Base-by-base conservation (phyloP, 2,888 invertebrate species). In the Sarcophaga caerulescens region DNA sequence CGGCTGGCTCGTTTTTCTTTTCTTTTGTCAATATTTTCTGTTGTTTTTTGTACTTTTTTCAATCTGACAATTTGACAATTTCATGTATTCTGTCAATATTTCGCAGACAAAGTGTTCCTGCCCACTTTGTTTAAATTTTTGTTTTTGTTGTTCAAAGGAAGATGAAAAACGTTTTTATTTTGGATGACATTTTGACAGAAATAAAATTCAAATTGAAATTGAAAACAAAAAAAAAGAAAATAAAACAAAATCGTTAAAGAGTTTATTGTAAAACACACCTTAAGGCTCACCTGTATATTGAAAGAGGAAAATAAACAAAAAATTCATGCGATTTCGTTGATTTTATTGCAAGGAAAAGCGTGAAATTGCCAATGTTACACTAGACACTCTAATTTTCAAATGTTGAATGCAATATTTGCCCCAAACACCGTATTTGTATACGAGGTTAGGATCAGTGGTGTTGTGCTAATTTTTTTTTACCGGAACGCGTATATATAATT, bases 101-200 rank as follows among this genome's bases (percentile, higher is more conserved):
- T 57, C 52, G 44, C 57, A 45, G 57, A 25, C 21, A 66, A 82
- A 68, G 77, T 77, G 76, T n/a, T n/a, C n/a, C n/a, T n/a, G n/a
- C n/a, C n/a, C n/a, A n/a, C n/a, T n/a, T n/a, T n/a, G 82, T 65
- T 71, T 71, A 6, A 35, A 6, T 35, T 35, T 6, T 35, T 35
- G 35, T 8, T 35, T 6, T 35, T 35, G 35, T 35, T 35, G 45
- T 45, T 60, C 10, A 19, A 47, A 65, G n/a, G 6, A 2, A 12
- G 47, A 21, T 47, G 44, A 63, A 63, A 59, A 65, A 11, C 21
- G 65, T 81, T 68, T 25, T 63, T 25, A 10, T 35, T 35, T 19
- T 57, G 10, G 10, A 44, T 80, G 80, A 73, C 80, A 74, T 68
- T 81, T 74, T 25, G 47, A 74, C 47, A 74, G 68, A 74, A 35